Evolutionary conservation across 2,888 invertebrate genomes (phyloP), one percentile per base, ranked within the genome.

Genomic region (Nephrotoma appendiculata): DNA sequence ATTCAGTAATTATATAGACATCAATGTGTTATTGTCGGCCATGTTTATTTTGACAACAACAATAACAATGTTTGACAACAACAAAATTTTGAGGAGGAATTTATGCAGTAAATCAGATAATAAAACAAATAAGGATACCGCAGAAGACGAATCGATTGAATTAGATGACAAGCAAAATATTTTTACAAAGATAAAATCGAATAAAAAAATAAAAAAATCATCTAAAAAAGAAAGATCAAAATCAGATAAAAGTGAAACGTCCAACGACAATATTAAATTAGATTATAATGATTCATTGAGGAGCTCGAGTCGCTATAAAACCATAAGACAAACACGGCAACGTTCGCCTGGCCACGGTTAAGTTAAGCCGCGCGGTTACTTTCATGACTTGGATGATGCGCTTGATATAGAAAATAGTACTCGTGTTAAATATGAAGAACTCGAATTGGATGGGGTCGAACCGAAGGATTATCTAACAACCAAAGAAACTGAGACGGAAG

Each of bases 401-500:
- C 87, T 88, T 90, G 19, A 88, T 41, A 91, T 93, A 71, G 92
- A 92, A 86, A 93, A 93, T 87, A 95, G 95, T 92, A 96, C 95
- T 1, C 95, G n/a, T 7, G 6, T 96, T 0, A 96, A 96, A 92
- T 95, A 96, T 0, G 96, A 96, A 90, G 96, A 96, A 11, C 92
- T 96, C 11, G 96, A 96, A 96, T 91, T 96, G 87, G 92, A 95
- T 88, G 95, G 95, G 0, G 95, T 95, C 90, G 96, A 96, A 89
- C 91, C 95, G 87, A 96, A 95, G 90, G 94, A 95, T 94, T 92
- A 92, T 43, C 45, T 42, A 85, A 45, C 43, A 41, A 83, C 12
- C 2, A 87, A 92, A 92, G 7, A 92, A 93, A 88, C 44, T 12
- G 87, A 87, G 85, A 44, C 41, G 31, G 86, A 87, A 12, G 41